Percentiles rank a stretch among this genome's conserved stretches.
phyloP scores from a whole-genome alignment of 2,888 invertebrate species.

The Melanophora roralis region DNA sequence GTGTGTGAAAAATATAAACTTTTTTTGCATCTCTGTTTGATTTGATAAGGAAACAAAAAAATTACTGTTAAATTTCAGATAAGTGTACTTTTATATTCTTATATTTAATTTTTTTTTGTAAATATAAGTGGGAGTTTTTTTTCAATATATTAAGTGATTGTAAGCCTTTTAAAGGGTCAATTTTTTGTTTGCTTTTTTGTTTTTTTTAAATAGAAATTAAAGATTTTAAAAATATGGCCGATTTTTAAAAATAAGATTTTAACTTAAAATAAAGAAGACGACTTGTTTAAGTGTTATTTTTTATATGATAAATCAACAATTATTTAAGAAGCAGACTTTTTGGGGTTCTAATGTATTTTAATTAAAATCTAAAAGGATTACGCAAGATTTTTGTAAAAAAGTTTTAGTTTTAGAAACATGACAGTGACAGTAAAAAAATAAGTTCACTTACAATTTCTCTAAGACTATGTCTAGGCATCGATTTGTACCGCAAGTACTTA shows the following conservation, averaged over 20 bases:
- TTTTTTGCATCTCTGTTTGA: conserved; percentile 29
- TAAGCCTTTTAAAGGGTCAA: conserved; percentile 10
- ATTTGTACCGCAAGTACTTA: too few relatives aligned
- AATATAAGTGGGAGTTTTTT: conserved; percentile 6
- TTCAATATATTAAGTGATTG: conserved; percentile 42
- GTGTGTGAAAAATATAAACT: conserved; percentile 10
- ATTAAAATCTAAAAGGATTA: background rate
- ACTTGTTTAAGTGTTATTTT: conserved; percentile 24
- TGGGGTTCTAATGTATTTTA: conserved; percentile 13
- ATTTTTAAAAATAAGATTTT: background rate
- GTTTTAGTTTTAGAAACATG: too few relatives aligned
- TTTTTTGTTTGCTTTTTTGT: background rate
- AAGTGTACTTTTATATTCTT: background rate
- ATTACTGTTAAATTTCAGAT: too few relatives aligned
- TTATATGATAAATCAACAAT: conserved; percentile 4
- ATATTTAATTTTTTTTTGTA: background rate
- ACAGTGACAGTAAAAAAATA: too few relatives aligned
- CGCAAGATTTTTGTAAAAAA: background rate
- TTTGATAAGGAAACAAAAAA: background rate
- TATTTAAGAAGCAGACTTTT: conserved; percentile 68
- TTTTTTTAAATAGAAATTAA: too few relatives aligned
- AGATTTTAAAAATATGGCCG: conserved; percentile 6
- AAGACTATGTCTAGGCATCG: too few relatives aligned
- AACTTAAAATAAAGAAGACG: conserved; percentile 26
- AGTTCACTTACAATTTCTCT: too few relatives aligned